These are phyloP conservation scores for Syrrhaptes paradoxus DNA, from an alignment of 2,113 vertebrate genomes.

Conservation along the genomic window DNA sequence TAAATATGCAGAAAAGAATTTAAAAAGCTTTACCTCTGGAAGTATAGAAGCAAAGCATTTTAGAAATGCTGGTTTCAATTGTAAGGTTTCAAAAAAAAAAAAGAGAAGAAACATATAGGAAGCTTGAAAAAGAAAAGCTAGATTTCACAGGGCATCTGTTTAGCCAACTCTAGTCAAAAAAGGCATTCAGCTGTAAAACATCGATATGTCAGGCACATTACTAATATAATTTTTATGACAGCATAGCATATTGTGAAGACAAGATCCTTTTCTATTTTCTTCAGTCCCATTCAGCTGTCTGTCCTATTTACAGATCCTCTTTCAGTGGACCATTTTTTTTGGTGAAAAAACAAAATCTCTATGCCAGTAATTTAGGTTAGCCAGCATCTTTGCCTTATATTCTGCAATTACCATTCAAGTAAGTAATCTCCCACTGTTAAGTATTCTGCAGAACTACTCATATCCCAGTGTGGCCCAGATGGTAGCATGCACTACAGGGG, in stretches of 20 bases:
- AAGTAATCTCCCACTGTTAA: background rate
- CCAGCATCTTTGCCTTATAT: background rate
- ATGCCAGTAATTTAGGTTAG: background rate
- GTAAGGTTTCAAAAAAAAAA: background rate
- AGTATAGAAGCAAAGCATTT: background rate
- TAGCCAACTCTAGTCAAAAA: slow-evolving; percentile 42
- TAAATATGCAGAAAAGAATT: background rate
- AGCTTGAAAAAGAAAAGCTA: slow-evolving; percentile 50
- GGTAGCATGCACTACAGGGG: background rate
- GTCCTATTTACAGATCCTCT: background rate
- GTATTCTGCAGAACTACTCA: background rate
- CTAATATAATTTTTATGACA: slow-evolving; percentile 61
- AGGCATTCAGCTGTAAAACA: slow-evolving; percentile 56
- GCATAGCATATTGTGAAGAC: slow-evolving; percentile 33
- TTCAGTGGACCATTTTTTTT: background rate
- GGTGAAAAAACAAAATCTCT: background rate
- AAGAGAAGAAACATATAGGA: background rate
- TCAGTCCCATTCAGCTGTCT: background rate
- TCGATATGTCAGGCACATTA: slow-evolving; percentile 55
- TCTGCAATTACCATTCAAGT: background rate
- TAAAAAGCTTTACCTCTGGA: background rate
- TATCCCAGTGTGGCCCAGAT: background rate
- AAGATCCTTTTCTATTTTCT: background rate
- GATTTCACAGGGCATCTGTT: slow-evolving; percentile 49
- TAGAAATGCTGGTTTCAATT: background rate